Base-by-base conservation (phyloP, 2,888 invertebrate genomes). In the Pseudococcus viburni region DNA sequence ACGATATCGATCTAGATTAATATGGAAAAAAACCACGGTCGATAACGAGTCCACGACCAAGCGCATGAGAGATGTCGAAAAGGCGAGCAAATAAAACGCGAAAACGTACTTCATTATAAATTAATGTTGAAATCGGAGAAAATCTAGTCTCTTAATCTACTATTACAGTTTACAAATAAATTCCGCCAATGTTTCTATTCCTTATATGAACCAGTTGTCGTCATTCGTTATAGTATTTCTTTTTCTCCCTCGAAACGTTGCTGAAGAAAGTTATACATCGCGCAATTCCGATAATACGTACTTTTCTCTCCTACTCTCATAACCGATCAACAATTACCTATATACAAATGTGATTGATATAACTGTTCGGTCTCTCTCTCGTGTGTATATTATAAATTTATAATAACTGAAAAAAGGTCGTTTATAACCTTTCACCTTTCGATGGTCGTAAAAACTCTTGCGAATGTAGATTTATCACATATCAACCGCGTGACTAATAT, bases 101-200 rank as follows among this genome's bases (percentile, higher is more conserved):
- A 73, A 73, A 73, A 73, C 73, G 15, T 73, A 73, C 73, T 83
- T 83, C 80, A 83, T 83, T 83, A 83, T 83, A 73, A 73, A 73
- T 83, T 42, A 83, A 83, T n/a, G 80, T 83, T 83, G 80, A 46
- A 83, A 83, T 83, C 80, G 80, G 80, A 83, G 80, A 83, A 83
- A 83, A 83, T 83, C 80, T 83, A 83, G 80, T 83, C 33, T 42
- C 42, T 42, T 46, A 83, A 83, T 83, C 42, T 83, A 46, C 46
- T 42, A 83, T 83, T 83, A 46, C 46, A 46, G 80, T 46, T 77
- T 46, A 33, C 46, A 83, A 83, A 83, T 83, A 46, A 83, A 83
- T 83, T 83, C 80, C 80, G 46, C 80, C 73, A 73, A 73, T 73
- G 73, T 73, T 73, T 73, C 73, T 73, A 73, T 5, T 73, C 73